phyloP scores from a whole-genome alignment of 2,888 invertebrate genomes.

The Heterodera filipjevi region DNA sequence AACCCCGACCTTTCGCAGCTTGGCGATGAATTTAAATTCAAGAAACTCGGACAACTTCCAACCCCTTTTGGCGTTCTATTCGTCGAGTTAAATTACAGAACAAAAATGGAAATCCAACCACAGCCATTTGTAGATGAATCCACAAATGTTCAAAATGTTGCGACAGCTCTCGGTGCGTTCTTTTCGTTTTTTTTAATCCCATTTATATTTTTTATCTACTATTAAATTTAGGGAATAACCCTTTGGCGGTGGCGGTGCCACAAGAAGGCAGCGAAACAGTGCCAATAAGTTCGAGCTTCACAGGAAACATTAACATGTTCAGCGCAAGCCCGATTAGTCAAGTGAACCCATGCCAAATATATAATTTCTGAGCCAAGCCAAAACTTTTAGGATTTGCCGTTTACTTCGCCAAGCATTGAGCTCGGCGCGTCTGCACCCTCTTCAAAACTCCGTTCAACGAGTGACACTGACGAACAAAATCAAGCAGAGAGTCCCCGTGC shows the following conservation, averaged over 20 bases:
- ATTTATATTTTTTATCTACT: background rate
- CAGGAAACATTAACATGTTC: slow-evolving; percentile 36
- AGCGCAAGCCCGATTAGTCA: slow-evolving; percentile 38
- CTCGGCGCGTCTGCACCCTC: background rate
- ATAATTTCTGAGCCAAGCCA: slow-evolving; percentile 8
- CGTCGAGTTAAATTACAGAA: slow-evolving; percentile 83
- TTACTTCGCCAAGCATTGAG: slow-evolving; percentile 23
- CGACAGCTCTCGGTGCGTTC: background rate
- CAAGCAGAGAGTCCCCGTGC: slow-evolving; percentile 33
- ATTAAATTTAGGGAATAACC: slow-evolving; percentile 15
- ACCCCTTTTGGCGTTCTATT: slow-evolving; percentile 84
- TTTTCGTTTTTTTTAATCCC: no score
- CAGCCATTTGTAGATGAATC: slow-evolving; percentile 32
- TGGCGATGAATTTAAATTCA: slow-evolving; percentile 81
- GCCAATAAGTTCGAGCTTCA: slow-evolving; percentile 32
- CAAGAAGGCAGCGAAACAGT: slow-evolving; percentile 33
- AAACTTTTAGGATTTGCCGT: slow-evolving; percentile 37
- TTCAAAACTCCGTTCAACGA: slow-evolving; percentile 15
- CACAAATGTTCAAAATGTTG: slow-evolving; percentile 2
- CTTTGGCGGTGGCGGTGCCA: slow-evolving; percentile 26
- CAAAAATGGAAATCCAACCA: slow-evolving; percentile 77
- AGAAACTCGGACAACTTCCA: slow-evolving; percentile 82
- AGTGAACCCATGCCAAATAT: slow-evolving; percentile 5
- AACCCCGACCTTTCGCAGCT: slow-evolving; percentile 56
- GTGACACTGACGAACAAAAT: background rate